Evolutionary conservation across 2,888 invertebrate genomes (phyloP).

Genomic region (Yponomeuta sedellus): DNA sequence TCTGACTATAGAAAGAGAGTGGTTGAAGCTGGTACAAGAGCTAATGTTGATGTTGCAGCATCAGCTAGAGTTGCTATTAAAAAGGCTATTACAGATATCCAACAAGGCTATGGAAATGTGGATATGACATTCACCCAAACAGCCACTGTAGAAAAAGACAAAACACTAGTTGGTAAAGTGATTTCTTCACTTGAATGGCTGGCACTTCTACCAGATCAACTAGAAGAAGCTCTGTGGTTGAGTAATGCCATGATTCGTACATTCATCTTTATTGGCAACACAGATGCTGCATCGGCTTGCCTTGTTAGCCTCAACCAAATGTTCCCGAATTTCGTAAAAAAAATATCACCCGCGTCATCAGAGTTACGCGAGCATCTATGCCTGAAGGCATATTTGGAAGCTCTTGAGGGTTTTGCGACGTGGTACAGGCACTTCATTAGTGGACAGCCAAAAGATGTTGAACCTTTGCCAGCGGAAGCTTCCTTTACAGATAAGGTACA

Average conservation of each 20-base stretch:
- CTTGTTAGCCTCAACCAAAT: conserved; percentile 64
- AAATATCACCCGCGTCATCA: conserved; percentile 56
- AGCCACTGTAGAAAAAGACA: conserved; percentile 77
- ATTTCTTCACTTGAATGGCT: conserved; percentile 88
- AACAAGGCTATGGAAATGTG: conserved; percentile 63
- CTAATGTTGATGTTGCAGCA: conserved; percentile 87
- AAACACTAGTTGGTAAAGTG: conserved; percentile 55
- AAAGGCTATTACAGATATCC: conserved; percentile 73
- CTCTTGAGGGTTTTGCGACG: conserved; percentile 90
- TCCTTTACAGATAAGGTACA: conserved; percentile 93
- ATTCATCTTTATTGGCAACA: conserved; percentile 88
- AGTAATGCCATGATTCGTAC: conserved; percentile 92
- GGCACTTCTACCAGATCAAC: conserved; percentile 84
- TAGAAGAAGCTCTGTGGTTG: conserved; percentile 88
- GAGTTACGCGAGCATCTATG: conserved; percentile 89
- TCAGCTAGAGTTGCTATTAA: conserved; percentile 92
- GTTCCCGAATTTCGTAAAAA: conserved; percentile 54
- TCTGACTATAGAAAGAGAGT: conserved; percentile 80
- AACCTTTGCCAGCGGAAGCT: conserved; percentile 73
- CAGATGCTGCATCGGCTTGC: conserved; percentile 87
- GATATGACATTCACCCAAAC: conserved; percentile 79
- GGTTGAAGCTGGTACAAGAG: conserved; percentile 82
- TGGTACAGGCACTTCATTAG: conserved; percentile 92
- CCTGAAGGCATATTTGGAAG: conserved; percentile 90
- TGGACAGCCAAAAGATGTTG: conserved; percentile 84